A percentile compares a stretch with the other conserved stretches of the same genome.
Conservation (phyloP, 2,797 vertebrate genomes). For the Schizopygopsis malacanthus region DNA sequence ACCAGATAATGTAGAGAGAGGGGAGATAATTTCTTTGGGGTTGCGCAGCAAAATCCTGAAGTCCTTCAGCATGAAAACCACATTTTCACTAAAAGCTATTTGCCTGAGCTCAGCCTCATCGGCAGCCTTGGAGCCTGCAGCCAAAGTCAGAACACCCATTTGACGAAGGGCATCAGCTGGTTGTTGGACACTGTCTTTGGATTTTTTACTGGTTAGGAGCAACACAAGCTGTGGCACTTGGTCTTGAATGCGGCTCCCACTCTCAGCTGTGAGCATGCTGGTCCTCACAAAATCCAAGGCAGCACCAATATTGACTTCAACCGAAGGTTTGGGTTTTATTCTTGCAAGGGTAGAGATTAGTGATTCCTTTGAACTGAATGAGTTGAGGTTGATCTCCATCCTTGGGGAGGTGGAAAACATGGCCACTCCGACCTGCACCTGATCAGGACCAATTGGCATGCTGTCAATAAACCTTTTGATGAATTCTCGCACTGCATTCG, state of each 20-base stretch:
- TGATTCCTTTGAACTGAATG: slow-evolving; percentile 73
- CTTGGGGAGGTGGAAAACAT: slow-evolving; percentile 80
- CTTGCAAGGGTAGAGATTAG: slow-evolving; percentile 70
- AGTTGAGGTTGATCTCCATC: slow-evolving; percentile 87
- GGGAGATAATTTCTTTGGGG: slow-evolving; percentile 69
- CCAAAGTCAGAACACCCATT: slow-evolving; percentile 83
- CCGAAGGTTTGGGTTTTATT: slow-evolving; percentile 76
- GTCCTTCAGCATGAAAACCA: slow-evolving; percentile 78
- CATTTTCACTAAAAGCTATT: slow-evolving; percentile 79
- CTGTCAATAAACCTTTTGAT: slow-evolving; percentile 82
- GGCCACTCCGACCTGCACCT: slow-evolving; percentile 88
- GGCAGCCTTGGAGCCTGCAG: slow-evolving; percentile 78
- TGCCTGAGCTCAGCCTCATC: slow-evolving; percentile 80
- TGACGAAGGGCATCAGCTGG: slow-evolving; percentile 77
- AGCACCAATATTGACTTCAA: slow-evolving; percentile 82
- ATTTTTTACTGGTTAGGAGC: slow-evolving; percentile 87
- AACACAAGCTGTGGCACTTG: slow-evolving; percentile 87
- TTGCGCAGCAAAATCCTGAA: slow-evolving; percentile 67
- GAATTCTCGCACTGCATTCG: slow-evolving; percentile 85
- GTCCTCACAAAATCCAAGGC: slow-evolving; percentile 86
- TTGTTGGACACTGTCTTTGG: slow-evolving; percentile 81
- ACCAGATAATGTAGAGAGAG: slow-evolving; percentile 86
- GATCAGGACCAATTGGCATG: slow-evolving; percentile 88
- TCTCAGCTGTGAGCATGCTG: slow-evolving; percentile 81
- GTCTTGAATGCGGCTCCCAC: slow-evolving; percentile 82